Percentiles rank a stretch among this genome's conserved stretches.
Evolutionary conservation across 1,140 invertebrate genomes (phyloP).

Genomic region (Triops longicaudatus): DNA sequence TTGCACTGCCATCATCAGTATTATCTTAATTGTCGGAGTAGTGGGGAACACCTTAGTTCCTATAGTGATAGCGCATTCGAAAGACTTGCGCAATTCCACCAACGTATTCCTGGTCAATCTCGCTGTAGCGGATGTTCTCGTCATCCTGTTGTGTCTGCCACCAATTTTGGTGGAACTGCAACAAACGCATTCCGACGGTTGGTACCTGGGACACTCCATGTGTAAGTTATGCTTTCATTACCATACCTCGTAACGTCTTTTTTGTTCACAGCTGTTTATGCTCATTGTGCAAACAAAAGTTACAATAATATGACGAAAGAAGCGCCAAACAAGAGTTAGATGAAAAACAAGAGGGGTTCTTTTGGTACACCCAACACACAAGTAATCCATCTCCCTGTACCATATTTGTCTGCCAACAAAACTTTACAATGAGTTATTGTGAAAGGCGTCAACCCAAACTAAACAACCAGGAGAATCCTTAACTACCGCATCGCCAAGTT

Average conservation of each 20-base stretch:
- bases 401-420: not conserved
- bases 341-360: not conserved
- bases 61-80: constrained; percentile 28
- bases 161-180: constrained; percentile 33
- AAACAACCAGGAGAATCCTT: not conserved
- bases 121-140: constrained; percentile 50
- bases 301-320: not conserved
- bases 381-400: not conserved
- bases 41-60: constrained; percentile 28
- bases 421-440: constrained; percentile 9
- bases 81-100: constrained; percentile 45
- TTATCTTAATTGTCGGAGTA: constrained; percentile 25
- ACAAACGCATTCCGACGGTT: constrained; percentile 66
- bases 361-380: not conserved
- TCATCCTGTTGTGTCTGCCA: constrained; percentile 49
- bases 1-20: constrained; percentile 20
- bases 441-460: not conserved
- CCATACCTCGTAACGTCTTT: constrained; percentile 7
- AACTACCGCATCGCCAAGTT: not conserved
- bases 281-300: not conserved
- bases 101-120: constrained; percentile 54
- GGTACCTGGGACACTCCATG: constrained; percentile 79
- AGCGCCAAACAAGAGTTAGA: not conserved
- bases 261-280: not conserved
- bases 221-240: constrained; percentile 59